phyloP scores from a whole-genome alignment of 2,888 invertebrate species.

The Sminthurinus aureus region DNA sequence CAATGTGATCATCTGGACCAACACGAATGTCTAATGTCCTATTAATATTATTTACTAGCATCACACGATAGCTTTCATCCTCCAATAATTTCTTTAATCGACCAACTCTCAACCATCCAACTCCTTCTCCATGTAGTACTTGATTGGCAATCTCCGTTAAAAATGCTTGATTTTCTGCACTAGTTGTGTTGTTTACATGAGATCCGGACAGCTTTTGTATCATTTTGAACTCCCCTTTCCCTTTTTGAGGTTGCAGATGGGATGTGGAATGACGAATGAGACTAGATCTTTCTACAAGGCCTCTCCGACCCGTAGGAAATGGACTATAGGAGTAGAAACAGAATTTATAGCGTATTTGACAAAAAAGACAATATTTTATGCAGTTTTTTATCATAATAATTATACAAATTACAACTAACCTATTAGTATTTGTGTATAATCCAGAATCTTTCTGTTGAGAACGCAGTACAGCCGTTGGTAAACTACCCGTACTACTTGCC shows the following conservation, averaged over 20 bases:
- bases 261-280: slow-evolving; percentile 81
- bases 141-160: slow-evolving; percentile 86
- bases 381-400: too few relatives aligned
- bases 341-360: too few relatives aligned
- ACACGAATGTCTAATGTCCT: slow-evolving; percentile 91
- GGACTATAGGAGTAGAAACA: slow-evolving; percentile 78
- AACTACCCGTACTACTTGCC: slow-evolving; percentile 60
- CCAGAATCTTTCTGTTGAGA: slow-evolving; percentile 51
- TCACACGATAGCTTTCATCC: slow-evolving; percentile 96
- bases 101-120: slow-evolving; percentile 95
- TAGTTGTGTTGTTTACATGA: slow-evolving; percentile 72
- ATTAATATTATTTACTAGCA: slow-evolving; percentile 94
- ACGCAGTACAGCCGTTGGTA: slow-evolving; percentile 55
- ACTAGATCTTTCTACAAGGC: slow-evolving; percentile 87
- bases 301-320: slow-evolving; percentile 75
- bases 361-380: too few relatives aligned
- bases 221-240: slow-evolving; percentile 58
- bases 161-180: slow-evolving; percentile 91
- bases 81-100: slow-evolving; percentile 96
- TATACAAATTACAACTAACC: too few relatives aligned
- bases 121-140: slow-evolving; percentile 89
- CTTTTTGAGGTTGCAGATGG: slow-evolving; percentile 66
- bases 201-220: slow-evolving; percentile 72
- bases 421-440: slow-evolving; percentile 56
- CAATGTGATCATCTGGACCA: slow-evolving; percentile 94